Conservation (phyloP, 2,113 vertebrate genomes). For the Callithrix jacchus region DNA sequence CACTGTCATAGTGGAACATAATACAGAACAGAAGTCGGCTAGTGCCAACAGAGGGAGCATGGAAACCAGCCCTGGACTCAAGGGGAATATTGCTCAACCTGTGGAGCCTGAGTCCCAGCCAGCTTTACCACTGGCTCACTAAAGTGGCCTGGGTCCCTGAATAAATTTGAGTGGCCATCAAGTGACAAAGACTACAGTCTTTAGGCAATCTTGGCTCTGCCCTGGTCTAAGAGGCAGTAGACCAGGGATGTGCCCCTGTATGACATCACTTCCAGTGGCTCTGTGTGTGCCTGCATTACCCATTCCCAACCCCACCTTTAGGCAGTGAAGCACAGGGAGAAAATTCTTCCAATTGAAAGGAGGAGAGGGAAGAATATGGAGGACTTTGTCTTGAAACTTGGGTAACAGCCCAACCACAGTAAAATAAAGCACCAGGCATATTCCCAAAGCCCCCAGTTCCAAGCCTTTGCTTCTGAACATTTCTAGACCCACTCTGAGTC, state of each 20-base stretch:
- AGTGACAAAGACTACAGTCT: not conserved
- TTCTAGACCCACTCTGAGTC: not conserved
- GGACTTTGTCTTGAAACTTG: no score
- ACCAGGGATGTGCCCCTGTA: not conserved
- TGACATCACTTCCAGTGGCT: not conserved
- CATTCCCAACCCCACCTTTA: not conserved
- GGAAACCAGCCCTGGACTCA: not conserved
- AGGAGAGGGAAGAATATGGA: no score
- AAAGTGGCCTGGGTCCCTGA: not conserved
- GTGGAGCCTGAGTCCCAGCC: not conserved
- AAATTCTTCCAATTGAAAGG: no score
- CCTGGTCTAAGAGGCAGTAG: not conserved
- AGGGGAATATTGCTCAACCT: no score
- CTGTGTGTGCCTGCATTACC: not conserved
- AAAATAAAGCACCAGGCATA: not conserved
- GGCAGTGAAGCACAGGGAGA: not conserved
- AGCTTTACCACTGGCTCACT: not conserved
- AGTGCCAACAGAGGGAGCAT: not conserved
- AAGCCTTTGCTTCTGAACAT: not conserved
- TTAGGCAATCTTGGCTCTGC: not conserved
- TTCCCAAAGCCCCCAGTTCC: not conserved
- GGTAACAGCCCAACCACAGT: no score
- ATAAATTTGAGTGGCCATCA: not conserved
- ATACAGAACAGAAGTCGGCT: not conserved
- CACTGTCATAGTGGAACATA: not conserved